phyloP scores from a whole-genome alignment of 1,140 invertebrate genomes.

The Plutomurus gul region DNA sequence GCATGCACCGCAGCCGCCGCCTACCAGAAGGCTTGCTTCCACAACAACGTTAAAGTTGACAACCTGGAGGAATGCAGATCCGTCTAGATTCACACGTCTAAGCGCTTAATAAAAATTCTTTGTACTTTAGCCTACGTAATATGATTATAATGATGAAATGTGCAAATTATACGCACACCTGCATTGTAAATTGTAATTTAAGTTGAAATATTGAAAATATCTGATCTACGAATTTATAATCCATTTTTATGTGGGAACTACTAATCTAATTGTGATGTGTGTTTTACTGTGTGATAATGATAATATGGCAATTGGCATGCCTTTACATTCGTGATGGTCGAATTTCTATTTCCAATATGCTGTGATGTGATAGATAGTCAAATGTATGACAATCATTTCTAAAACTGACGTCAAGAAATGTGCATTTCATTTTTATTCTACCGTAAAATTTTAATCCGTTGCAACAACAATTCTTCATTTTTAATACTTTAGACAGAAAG shows the following conservation, averaged over 20 bases:
- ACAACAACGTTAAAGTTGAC: not conserved
- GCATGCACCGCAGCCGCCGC: slow-evolving; percentile 34
- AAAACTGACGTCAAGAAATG: not conserved
- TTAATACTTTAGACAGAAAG: too few species aligned
- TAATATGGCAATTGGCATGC: not conserved
- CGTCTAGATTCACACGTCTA: not conserved
- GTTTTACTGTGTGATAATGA: not conserved
- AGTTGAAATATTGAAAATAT: too few species aligned
- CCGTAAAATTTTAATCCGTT: not conserved
- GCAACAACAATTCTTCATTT: too few species aligned
- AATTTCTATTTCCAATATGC: slow-evolving; percentile 2
- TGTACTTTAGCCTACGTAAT: not conserved
- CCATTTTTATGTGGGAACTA: not conserved
- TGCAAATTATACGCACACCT: not conserved
- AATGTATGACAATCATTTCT: not conserved
- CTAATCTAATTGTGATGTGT: not conserved
- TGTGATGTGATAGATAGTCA: not conserved
- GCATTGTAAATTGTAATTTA: too few species aligned
- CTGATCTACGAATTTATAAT: not conserved
- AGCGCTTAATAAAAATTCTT: slow-evolving; percentile 5
- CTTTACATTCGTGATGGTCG: not conserved
- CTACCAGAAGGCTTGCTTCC: slow-evolving; percentile 33
- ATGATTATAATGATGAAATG: not conserved
- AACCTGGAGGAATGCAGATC: not conserved
- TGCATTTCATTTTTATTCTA: not conserved